Evolutionary conservation across 2,888 invertebrate genomes (phyloP), one percentile per base, ranked within the genome.

Genomic region (Norana najaformis): DNA sequence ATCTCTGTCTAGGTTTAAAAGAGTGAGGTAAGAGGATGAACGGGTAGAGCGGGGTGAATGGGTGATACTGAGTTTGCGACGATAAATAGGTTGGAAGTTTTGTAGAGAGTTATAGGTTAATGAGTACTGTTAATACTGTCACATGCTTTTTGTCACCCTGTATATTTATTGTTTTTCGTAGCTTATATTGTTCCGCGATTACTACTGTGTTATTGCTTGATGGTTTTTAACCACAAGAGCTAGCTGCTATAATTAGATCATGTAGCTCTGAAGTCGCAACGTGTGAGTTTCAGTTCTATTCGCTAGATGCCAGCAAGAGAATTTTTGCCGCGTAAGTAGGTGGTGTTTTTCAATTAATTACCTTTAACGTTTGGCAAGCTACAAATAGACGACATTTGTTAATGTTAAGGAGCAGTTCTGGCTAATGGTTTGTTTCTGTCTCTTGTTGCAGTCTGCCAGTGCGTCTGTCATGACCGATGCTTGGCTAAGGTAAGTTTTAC

Each of bases 391-490:
- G 23, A 69, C n/a, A n/a, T 11, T 69, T 30, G 69, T 69, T 69
- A 69, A n/a, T 6, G 69, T 30, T 69, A 69, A 69, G 30, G 30
- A n/a, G 18, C 16, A 41, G 47, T 89, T 88, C 82, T 37, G 11
- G 37, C 30, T 35, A 38, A 34, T 30, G 23, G 36, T 37, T 88
- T 34, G 3, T 20, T 47, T 30, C 53, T 5, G 20, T 91, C 47
- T 88, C 34, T 90, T 37, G 37, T 91, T 91, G 34, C 91, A 92
- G 92, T 91, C 47, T 92, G 92, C 90, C 90, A 90, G 89, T 91
- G 90, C 88, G 90, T 91, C 47, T 92, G 92, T 88, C 92, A 92
- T 90, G 91, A 91, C 53, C 90, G 89, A 88, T 92, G 92, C 83
- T 90, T 91, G 69, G 35, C 90, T 38, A 90, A 91, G 90, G 90